Evolutionary conservation across 1,140 invertebrate species (phyloP), one percentile per base, ranked within the genome.

Genomic region (Dreissena rostriformis): DNA sequence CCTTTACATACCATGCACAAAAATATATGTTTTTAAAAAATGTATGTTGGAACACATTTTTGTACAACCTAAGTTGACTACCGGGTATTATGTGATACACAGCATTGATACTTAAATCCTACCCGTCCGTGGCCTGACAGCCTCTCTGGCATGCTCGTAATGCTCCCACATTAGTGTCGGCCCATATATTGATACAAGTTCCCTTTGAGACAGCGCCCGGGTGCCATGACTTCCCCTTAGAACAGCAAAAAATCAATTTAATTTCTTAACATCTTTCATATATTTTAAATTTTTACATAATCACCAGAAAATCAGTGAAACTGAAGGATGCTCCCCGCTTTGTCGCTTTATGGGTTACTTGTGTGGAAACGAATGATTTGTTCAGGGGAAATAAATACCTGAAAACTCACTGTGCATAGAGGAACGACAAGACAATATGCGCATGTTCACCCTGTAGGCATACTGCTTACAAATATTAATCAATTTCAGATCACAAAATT

Each of bases 211-310:
- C 73, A 97, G 89, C 8, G 95, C 90, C 67, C 90, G 95, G 0
- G 96, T 96, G 15, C 97, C 97, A 92, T 97, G 97, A 70, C 94
- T 94, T 0, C 95, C 96, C 88, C 94, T 92, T n/a, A 2, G 11
- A n/a, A 61, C 22, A 19, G 22, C 6, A 11, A 11, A 24, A n/a
- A 61, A 61, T 19, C 57, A 2, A n/a, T 24, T 61, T 5, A n/a
- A 6, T 19, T 61, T 2, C 12, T 24, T 2, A 24, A n/a, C 22
- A 61, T 61, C 17, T 24, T n/a, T 61, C 57, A 61, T 61, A 61
- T 5, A 61, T 11, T 61, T 61, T 61, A 6, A 6, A 6, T 61
- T n/a, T n/a, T n/a, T 11, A 61, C 2, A 61, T 19, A 12, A 61
- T 24, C 4, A 61, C 17, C 2, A 61, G 17, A 19, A 61, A 61